A percentile compares a stretch with the other conserved stretches of the same genome.
phyloP scores from a whole-genome alignment of 2,888 invertebrate genomes.

The Saturnia japonica region DNA sequence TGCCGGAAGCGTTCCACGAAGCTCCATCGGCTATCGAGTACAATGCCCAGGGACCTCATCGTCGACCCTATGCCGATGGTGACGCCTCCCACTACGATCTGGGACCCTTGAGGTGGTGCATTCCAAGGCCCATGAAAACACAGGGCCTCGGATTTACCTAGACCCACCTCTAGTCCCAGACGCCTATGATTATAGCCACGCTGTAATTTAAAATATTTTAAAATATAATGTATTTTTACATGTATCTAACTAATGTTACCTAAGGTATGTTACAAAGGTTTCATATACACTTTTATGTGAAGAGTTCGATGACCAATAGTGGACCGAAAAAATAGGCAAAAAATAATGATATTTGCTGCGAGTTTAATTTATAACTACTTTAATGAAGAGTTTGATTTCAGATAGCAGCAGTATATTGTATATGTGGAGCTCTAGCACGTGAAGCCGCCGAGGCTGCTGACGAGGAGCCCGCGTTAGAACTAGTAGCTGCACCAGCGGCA shows the following conservation, averaged over 20 bases:
- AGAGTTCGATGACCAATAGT: neutral
- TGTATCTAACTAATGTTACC: too few relatives aligned
- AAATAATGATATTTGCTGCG: neutral
- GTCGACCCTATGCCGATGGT: too few relatives aligned
- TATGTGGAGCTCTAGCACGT: constrained; percentile 91
- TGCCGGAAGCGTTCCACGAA: too few relatives aligned
- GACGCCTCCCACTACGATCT: too few relatives aligned
- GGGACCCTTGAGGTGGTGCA: too few relatives aligned
- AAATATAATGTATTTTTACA: neutral
- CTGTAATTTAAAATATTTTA: neutral
- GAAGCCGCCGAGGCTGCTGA: constrained; percentile 85
- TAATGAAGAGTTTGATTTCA: constrained; percentile 28
- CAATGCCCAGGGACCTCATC: too few relatives aligned
- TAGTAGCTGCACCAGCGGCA: constrained; percentile 83
- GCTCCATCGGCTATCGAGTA: too few relatives aligned
- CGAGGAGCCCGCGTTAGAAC: constrained; percentile 82
- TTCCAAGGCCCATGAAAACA: too few relatives aligned
- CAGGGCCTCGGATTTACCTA: too few relatives aligned
- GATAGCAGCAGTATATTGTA: constrained; percentile 89
- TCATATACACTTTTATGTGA: neutral
- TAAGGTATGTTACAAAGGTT: neutral
- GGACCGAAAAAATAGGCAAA: neutral
- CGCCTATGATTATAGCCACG: neutral
- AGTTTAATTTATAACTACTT: neutral
- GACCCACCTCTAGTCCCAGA: too few relatives aligned